A percentile compares a stretch with the other conserved stretches of the same genome.
Evolutionary conservation across 2,888 invertebrate genomes (phyloP).

Genomic region (Pandemis heparana): DNA sequence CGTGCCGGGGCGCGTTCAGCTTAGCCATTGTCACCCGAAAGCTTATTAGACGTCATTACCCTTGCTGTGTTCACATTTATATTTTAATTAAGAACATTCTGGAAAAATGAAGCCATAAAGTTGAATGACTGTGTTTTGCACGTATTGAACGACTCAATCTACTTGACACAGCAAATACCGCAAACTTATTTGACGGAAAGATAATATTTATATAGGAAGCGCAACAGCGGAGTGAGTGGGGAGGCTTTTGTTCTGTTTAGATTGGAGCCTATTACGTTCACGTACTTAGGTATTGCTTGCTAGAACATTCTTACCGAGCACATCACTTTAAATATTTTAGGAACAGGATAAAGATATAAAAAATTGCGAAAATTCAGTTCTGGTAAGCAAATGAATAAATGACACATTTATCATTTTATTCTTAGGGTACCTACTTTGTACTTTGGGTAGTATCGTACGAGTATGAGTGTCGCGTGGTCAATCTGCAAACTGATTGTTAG

Average conservation of each 20-base stretch:
- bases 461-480: too few species aligned
- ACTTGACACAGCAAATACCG: conserved; percentile 54
- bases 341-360: not conserved
- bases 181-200: conserved; percentile 56
- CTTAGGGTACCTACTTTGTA: not conserved
- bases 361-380: not conserved
- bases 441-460: not conserved
- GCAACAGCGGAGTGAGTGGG: conserved; percentile 38
- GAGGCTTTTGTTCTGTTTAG: conserved; percentile 40
- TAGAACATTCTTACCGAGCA: not conserved
- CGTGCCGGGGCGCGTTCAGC: conserved; percentile 54
- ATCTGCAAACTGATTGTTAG: too few species aligned
- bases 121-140: conserved; percentile 41
- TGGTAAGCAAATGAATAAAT: not conserved
- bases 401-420: not conserved
- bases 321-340: not conserved
- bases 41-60: conserved; percentile 67
- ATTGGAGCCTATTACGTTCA: conserved; percentile 26
- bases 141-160: conserved; percentile 42
- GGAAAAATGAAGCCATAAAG: conserved; percentile 47
- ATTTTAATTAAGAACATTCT: conserved; percentile 55
- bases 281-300: conserved; percentile 15
- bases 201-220: conserved; percentile 57
- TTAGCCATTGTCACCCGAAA: conserved; percentile 56
- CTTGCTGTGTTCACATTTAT: conserved; percentile 56